Base-by-base conservation (phyloP, 2,113 vertebrate genomes). In the Gymnorhina tibicen region DNA sequence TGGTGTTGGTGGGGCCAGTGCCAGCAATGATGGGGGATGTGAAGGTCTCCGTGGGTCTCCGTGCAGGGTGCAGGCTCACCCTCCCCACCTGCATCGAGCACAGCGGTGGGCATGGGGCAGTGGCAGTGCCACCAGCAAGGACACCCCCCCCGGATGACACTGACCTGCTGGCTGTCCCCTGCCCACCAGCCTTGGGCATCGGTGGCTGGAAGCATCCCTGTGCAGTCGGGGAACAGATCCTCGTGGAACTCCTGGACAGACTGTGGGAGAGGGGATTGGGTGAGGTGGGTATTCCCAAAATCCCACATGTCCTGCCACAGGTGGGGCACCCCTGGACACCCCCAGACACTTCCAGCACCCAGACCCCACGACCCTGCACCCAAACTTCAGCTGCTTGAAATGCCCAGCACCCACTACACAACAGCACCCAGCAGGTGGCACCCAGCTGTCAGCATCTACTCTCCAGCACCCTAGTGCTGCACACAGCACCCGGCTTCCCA, bases 221-320 rank as follows among this genome's bases (percentile, higher is more conserved):
- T 24, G 0, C 99, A 98, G 90, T 99, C 98, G 0, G 99, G 99
- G 95, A 99, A 99, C 86, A 99, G 97, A 91, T 99, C 99, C 5
- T 98, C 98, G 1, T 99, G 99, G 95, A 99, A 99, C 69, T 99
- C 99, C 74, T 98, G 98, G 16, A 97, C 90, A 10, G 99, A 97
- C 98, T 99, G 96, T 15, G 13, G 66, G 27, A 94, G 47, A 87
- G 28, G 47, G 19, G 47, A 63, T 0, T 2, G 16, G 11, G 30
- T 0, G 1, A 58, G 11, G 13, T 35, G 16, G 10, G 11, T 49
- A 26, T 84, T 39, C 24, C 42, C 7, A 3, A 37, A 82, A 52
- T 47, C 35, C 33, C 7, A 10, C 33, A 70, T 3, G 0, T 52
- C 66, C 13, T 62, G 32, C 50, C 33, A 16, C 13, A 26, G 15